Evolutionary conservation across 2,113 vertebrate genomes (phyloP), one percentile per base, ranked within the genome.

Genomic region (Penelope pileata): DNA sequence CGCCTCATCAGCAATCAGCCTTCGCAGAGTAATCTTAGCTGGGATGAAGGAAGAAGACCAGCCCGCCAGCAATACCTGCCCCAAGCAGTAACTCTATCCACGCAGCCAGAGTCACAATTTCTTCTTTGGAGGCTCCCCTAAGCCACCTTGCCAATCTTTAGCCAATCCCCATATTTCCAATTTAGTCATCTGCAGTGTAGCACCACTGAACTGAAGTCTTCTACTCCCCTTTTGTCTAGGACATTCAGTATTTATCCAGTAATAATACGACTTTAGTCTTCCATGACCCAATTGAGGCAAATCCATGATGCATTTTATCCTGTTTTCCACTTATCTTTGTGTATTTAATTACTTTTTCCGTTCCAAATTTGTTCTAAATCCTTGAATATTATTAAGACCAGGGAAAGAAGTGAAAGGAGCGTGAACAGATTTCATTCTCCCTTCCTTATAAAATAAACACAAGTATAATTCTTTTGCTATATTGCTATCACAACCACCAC

Each of bases 211-310:
- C 53, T 45, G 58, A 84, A 82, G 24, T 23, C 12, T 69, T 60
- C 60, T 87, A 16, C 22, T 87, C 30, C 66, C 30, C 66, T 82
- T 82, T 69, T 85, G 56, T 89, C 62, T 53, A 48, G 5, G 9
- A 76, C 16, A 42, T 14, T 40, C 36, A 64, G 27, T n/a, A 64
- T 72, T 88, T 81, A 81, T 48, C 48, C 38, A 79, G 16, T 17
- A 81, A 92, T n/a, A 95, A 79, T 45, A 45, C 3, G 1, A 69
- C 40, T 93, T 93, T 32, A 78, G 88, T 84, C 91, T 92, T 86
- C 58, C 64, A 58, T 53, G 53, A 95, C 94, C 91, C 56, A 95
- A 93, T 81, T 93, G 64, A 68, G 9, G 60, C 69, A 96, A 94
- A 96, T 78, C 42, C 42, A 78, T 15, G 24, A 84, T 76, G 62